Conservation (phyloP, 2,888 invertebrate species). For the Eurois occulta region DNA sequence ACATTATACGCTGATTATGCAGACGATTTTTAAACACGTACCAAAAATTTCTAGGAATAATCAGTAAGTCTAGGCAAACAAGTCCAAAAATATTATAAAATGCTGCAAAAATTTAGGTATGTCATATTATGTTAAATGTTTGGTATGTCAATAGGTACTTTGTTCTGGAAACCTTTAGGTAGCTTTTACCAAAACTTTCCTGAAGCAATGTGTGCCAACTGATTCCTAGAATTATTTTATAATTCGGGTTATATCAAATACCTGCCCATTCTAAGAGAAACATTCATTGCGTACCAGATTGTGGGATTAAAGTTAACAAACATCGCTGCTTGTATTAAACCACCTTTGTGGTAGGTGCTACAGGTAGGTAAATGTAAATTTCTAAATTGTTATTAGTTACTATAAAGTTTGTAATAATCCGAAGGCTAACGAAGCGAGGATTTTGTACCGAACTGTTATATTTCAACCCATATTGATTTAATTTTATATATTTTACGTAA, state of each 20-base stretch:
- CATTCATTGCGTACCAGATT: not conserved
- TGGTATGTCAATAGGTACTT: not conserved
- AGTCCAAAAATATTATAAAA: not conserved
- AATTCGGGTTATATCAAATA: not conserved
- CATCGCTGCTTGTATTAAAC: not conserved
- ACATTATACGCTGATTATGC: too few relatives aligned
- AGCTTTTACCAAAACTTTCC: not conserved
- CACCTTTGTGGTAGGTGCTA: too few relatives aligned
- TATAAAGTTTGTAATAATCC: conserved; percentile 20
- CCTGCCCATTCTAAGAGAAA: not conserved
- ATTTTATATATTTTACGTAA: conserved; percentile 29
- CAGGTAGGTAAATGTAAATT: conserved; percentile 12
- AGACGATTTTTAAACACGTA: not conserved
- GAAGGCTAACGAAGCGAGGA: not conserved
- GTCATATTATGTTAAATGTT: not conserved
- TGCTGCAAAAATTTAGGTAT: not conserved
- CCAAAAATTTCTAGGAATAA: not conserved
- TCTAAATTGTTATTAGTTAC: conserved; percentile 19
- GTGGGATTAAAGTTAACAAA: conserved; percentile 3
- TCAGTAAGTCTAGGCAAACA: not conserved
- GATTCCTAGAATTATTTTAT: not conserved
- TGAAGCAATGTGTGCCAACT: not conserved
- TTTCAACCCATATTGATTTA: conserved; percentile 30
- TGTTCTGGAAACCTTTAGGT: not conserved
- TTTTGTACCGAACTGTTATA: conserved; percentile 14